Percentiles rank a stretch among this genome's conserved stretches.
Conservation (phyloP, 2,888 invertebrate species). For the Dusona sp. region DNA sequence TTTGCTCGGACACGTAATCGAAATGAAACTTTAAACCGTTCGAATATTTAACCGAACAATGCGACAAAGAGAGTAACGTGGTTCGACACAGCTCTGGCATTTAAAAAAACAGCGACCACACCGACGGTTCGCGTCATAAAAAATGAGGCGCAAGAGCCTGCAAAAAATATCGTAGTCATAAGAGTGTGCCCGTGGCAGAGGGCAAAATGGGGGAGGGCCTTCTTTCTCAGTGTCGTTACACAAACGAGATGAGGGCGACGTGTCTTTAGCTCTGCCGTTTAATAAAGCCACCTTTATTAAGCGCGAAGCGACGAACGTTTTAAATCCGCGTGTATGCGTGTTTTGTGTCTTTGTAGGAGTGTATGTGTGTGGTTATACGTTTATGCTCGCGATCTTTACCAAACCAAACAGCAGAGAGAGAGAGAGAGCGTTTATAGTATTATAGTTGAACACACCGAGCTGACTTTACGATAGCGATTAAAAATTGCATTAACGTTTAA, state of each 20-base stretch:
- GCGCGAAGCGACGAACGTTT: slow-evolving; percentile 66
- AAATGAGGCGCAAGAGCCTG: slow-evolving; percentile 38
- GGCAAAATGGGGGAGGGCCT: slow-evolving; percentile 5
- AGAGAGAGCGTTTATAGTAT: slow-evolving; percentile 43
- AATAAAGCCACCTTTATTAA: slow-evolving; percentile 80
- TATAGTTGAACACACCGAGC: slow-evolving; percentile 73
- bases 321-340: not conserved
- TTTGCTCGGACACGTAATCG: slow-evolving; percentile 38
- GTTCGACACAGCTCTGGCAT: slow-evolving; percentile 10
- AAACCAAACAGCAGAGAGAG: slow-evolving; percentile 38
- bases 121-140: slow-evolving; percentile 41
- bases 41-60: not conserved
- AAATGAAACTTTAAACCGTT: slow-evolving; percentile 12
- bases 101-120: slow-evolving; percentile 14
- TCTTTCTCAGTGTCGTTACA: slow-evolving; percentile 36
- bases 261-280: slow-evolving; percentile 70
- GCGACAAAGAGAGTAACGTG: slow-evolving; percentile 8
- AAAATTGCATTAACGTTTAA: slow-evolving; percentile 81
- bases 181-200: not conserved
- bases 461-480: slow-evolving; percentile 82
- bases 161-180: slow-evolving; percentile 15
- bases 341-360: not conserved
- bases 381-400: slow-evolving; percentile 29
- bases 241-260: slow-evolving; percentile 61
- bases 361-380: not conserved